Base-by-base conservation (phyloP, 2,797 vertebrate genomes). In the Sebastolobus alascanus region DNA sequence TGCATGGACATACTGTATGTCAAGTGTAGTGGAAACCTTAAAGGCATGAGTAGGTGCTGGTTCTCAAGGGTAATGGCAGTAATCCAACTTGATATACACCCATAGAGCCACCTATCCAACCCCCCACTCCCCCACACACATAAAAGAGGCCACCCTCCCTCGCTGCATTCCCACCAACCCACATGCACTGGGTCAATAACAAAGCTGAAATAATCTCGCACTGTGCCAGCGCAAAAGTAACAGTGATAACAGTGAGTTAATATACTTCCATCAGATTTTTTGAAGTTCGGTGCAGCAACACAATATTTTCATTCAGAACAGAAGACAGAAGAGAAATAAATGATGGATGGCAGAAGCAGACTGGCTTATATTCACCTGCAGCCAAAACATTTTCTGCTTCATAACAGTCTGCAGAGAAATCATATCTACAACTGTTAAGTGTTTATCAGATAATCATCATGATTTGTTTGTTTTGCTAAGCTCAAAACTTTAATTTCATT, bases 401-500 rank as follows among this genome's bases (percentile, higher is more conserved):
- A 10, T 25, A 37, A 40, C 64, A 72, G 8, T 58, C 22, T 70
- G 69, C 55, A 68, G 64, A 70, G 60, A 83, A 83, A 75, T 54
- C 37, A 6, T 10, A 68, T 75, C 76, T 52, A 14, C 59, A 52
- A 58, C 61, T 31, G 5, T 54, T 29, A 18, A 64, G 46, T 64
- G 52, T 82, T 84, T 25, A 64, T 59, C 13, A 75, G 60, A 89
- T 84, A 87, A 88, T 82, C 74, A 73, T 29, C 35, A 54, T 1
- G 25, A 82, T 81, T 61, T 14, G 52, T 83, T 90, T 80, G 68
- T 80, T 68, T 79, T 71, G 31, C 65, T 6, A 33, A 75, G 76
- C 75, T 87, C 22, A 37, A n/a, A 80, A 80, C 73, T 80, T 68
- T 75, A 71, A 83, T 87, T 90, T 82, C 31, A 80, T 73, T 86